Conservation (phyloP, 2,888 invertebrate species). For the Ganaspis brasiliensis region DNA sequence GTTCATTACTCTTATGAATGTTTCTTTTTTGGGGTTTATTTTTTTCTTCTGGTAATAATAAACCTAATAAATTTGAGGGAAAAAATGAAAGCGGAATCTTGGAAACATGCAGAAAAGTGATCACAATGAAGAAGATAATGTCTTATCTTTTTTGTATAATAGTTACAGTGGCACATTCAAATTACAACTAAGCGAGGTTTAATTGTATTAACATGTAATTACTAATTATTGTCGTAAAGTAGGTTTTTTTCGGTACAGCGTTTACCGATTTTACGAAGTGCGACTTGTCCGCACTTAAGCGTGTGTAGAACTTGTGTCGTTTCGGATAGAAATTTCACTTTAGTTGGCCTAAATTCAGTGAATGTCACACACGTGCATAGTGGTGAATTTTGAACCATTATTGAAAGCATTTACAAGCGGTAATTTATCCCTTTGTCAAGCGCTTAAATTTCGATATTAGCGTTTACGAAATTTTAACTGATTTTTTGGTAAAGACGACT, state of each 20-base stretch:
- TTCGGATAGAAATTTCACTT: slow-evolving; percentile 41
- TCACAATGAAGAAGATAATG: slow-evolving; percentile 63
- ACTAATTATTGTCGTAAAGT: slow-evolving; percentile 79
- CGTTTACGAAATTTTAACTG: background rate
- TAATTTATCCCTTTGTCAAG: slow-evolving; percentile 22
- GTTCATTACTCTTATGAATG: too few species aligned
- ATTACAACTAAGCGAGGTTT: slow-evolving; percentile 71
- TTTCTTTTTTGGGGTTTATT: background rate
- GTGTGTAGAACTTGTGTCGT: slow-evolving; percentile 26
- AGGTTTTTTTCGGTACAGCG: slow-evolving; percentile 72
- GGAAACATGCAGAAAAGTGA: background rate
- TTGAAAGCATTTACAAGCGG: background rate
- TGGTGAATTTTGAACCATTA: slow-evolving; percentile 45
- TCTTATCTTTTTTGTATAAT: slow-evolving; percentile 78
- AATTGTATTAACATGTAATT: slow-evolving; percentile 79
- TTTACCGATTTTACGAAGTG: slow-evolving; percentile 20
- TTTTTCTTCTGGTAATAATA: background rate
- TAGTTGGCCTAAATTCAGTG: slow-evolving; percentile 70
- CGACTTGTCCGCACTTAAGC: slow-evolving; percentile 1
- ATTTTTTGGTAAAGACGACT: background rate
- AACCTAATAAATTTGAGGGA: slow-evolving; percentile 11
- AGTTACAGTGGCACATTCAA: slow-evolving; percentile 75
- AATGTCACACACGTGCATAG: slow-evolving; percentile 60
- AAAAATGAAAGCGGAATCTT: slow-evolving; percentile 33
- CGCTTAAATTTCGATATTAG: background rate